phyloP scores from a whole-genome alignment of 2,888 invertebrate species.

The Lithophane socia region DNA sequence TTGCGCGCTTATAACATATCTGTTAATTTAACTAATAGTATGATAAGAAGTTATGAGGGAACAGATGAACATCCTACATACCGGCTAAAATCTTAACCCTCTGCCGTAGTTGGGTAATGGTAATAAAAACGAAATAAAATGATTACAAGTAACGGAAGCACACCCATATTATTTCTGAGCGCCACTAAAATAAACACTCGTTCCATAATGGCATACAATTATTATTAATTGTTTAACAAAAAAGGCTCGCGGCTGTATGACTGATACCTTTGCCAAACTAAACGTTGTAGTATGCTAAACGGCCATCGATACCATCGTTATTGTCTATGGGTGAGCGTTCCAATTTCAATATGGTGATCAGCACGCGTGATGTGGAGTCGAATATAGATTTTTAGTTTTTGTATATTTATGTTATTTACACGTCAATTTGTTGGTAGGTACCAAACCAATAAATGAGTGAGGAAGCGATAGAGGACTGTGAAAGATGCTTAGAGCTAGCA shows the following conservation, averaged over 20 bases:
- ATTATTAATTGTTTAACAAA: slow-evolving; percentile 59
- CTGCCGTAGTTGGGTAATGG: no score
- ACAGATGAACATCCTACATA: no score
- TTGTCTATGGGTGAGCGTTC: slow-evolving; percentile 86
- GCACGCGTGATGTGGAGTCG: slow-evolving; percentile 68
- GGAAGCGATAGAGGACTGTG: background rate
- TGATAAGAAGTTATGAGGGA: no score
- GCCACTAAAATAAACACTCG: slow-evolving; percentile 37
- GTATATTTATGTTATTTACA: background rate
- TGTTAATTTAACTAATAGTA: no score
- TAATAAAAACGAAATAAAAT: background rate
- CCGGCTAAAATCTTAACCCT: no score
- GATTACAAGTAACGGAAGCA: slow-evolving; percentile 37
- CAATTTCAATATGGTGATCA: slow-evolving; percentile 87
- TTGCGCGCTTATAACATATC: no score
- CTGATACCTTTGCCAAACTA: slow-evolving; percentile 80
- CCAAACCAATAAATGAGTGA: background rate
- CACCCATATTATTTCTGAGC: slow-evolving; percentile 25
- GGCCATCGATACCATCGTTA: slow-evolving; percentile 89
- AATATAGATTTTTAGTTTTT: slow-evolving; percentile 22
- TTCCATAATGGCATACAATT: slow-evolving; percentile 29
- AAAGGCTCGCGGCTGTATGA: slow-evolving; percentile 55
- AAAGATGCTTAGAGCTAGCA: background rate
- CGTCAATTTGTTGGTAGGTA: background rate
- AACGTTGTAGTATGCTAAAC: slow-evolving; percentile 88